Evolutionary conservation across 1,140 invertebrate species (phyloP).

Genomic region (Trachymyrmex cornetzi): DNA sequence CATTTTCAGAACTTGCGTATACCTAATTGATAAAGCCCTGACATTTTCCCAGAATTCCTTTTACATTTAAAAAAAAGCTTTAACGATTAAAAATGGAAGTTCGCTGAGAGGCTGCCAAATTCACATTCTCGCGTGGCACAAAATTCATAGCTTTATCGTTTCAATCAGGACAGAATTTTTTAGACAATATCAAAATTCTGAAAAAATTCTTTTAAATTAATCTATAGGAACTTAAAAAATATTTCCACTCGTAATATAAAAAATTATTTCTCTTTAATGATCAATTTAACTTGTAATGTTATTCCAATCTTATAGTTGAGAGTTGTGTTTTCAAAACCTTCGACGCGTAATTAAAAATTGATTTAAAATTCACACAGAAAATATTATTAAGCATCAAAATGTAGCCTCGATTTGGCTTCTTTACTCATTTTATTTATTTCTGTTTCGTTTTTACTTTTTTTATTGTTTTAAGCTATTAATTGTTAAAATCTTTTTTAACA

Average conservation of each 20-base stretch:
- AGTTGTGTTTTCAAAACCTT: no score
- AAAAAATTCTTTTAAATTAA: not conserved
- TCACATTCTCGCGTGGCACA: not conserved
- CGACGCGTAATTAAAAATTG: no score
- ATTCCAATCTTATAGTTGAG: no score
- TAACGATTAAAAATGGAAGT: slow-evolving; percentile 2
- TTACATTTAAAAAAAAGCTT: not conserved
- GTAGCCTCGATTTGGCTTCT: no score
- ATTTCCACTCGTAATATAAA: not conserved
- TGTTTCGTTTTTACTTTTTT: not conserved
- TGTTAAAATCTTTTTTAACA: slow-evolving; percentile 12
- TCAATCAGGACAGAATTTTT: not conserved
- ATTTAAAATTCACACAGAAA: no score
- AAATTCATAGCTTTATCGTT: slow-evolving; percentile 14
- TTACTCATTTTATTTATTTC: no score
- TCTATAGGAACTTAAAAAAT: not conserved
- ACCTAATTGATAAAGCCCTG: not conserved
- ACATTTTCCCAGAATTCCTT: not conserved
- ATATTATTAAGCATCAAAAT: no score
- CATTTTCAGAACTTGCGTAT: slow-evolving; percentile 5
- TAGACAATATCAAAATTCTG: not conserved
- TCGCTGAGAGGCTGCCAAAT: not conserved
- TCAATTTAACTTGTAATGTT: no score
- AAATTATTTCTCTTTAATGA: not conserved
- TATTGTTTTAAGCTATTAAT: not conserved